Conservation (phyloP, 2,113 vertebrate species). For the Anhinga rufa region DNA sequence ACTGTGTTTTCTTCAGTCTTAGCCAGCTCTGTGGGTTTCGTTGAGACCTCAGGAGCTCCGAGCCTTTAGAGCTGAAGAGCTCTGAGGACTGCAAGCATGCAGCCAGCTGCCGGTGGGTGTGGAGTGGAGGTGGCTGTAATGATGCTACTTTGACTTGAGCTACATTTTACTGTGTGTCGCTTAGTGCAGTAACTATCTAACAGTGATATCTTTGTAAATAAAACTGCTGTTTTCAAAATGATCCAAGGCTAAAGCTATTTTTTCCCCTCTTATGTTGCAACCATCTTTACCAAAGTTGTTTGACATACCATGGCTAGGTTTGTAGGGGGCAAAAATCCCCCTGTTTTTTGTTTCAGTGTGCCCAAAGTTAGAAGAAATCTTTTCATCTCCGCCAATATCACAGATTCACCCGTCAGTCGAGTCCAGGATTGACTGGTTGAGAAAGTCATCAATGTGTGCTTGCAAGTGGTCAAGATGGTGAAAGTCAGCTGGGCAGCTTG, state of each 20-base stretch:
- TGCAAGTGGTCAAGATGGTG: neutral
- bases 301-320: no score
- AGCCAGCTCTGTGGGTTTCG: neutral
- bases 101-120: neutral
- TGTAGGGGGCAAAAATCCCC: neutral
- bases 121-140: neutral
- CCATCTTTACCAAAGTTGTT: neutral
- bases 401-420: neutral
- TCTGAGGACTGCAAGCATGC: neutral
- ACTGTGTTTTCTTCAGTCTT: neutral
- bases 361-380: neutral
- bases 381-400: neutral
- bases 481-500: neutral
- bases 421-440: neutral
- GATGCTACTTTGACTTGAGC: neutral
- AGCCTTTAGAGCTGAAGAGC: neutral
- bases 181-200: neutral
- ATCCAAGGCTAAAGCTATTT: neutral
- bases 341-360: neutral
- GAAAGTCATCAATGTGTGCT: neutral
- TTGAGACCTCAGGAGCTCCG: neutral
- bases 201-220: neutral
- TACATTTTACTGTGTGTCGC: accelerated
- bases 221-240: neutral
- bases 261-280: neutral